phyloP scores from a whole-genome alignment of 2,797 vertebrate species.

The Onychomys arenicola region DNA sequence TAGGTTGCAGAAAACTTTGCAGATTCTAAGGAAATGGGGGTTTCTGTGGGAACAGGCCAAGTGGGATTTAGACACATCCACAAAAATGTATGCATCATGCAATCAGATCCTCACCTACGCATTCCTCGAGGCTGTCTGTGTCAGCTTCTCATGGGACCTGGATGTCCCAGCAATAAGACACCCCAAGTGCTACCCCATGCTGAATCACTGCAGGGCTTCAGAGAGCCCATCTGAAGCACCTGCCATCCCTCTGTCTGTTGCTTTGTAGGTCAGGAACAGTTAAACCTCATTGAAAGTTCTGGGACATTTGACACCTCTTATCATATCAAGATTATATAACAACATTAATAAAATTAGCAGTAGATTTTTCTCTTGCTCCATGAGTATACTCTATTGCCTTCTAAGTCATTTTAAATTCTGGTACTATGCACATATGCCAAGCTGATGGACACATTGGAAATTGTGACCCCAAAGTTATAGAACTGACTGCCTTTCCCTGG shows the following conservation, averaged over 20 bases:
- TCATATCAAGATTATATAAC: background rate
- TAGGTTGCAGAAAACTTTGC: slow-evolving; percentile 47
- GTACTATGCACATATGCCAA: background rate
- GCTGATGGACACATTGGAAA: background rate
- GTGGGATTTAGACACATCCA: background rate
- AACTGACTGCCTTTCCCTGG: background rate
- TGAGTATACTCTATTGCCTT: background rate
- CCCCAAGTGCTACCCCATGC: no score
- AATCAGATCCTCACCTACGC: background rate
- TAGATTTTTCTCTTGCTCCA: slow-evolving; percentile 4
- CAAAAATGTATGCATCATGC: background rate
- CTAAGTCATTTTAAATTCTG: background rate
- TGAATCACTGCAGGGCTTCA: background rate
- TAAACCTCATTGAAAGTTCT: slow-evolving; percentile 26
- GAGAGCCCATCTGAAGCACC: background rate
- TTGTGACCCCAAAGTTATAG: background rate
- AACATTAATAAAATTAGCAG: slow-evolving; percentile 27
- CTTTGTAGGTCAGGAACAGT: slow-evolving; percentile 47
- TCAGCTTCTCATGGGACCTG: background rate
- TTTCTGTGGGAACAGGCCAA: background rate
- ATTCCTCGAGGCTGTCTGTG: background rate
- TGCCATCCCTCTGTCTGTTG: background rate
- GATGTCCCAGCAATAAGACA: slow-evolving; percentile 7
- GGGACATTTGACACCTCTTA: background rate
- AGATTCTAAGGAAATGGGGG: slow-evolving; percentile 46